Conservation (phyloP, 2,113 vertebrate species). For the Polyodon spathula region DNA sequence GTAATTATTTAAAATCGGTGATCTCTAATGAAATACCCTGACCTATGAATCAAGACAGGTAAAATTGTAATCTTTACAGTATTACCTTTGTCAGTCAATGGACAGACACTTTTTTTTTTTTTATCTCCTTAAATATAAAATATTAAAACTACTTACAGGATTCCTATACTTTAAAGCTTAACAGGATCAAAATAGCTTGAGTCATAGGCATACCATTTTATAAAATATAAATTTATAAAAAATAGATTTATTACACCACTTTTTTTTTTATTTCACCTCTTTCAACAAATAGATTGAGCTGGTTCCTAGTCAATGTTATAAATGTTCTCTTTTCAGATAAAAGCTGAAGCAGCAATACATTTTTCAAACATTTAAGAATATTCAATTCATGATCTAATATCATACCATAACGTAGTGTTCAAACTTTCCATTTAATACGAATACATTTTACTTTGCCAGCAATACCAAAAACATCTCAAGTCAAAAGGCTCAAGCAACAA, state of each 20-base stretch:
- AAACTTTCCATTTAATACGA: too few species aligned
- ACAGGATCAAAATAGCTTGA: constrained; percentile 27
- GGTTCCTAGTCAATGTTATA: constrained; percentile 33
- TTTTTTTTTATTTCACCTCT: constrained; percentile 35
- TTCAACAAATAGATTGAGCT: constrained; percentile 47
- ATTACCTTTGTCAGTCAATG: constrained; percentile 40
- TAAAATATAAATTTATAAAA: constrained; percentile 31
- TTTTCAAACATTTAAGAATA: constrained; percentile 21
- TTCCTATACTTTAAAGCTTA: constrained; percentile 42
- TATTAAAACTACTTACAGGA: constrained; percentile 62
- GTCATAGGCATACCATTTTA: constrained; percentile 23
- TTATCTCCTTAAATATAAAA: constrained; percentile 27
- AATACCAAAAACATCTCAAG: too few species aligned
- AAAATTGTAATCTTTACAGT: constrained; percentile 56
- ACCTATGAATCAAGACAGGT: constrained; percentile 52
- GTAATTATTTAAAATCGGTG: constrained; percentile 57
- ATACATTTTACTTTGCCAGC: too few species aligned
- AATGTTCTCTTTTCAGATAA: constrained; percentile 31
- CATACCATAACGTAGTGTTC: too few species aligned
- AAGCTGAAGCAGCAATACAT: constrained; percentile 12
- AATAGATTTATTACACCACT: constrained; percentile 1
- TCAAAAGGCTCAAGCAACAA: too few species aligned
- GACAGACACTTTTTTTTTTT: constrained; percentile 26
- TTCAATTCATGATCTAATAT: background rate
- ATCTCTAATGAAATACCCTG: constrained; percentile 37